Evolutionary conservation across 2,888 invertebrate species (phyloP), one percentile per base, ranked within the genome.

Genomic region (Pedicia rivosa): DNA sequence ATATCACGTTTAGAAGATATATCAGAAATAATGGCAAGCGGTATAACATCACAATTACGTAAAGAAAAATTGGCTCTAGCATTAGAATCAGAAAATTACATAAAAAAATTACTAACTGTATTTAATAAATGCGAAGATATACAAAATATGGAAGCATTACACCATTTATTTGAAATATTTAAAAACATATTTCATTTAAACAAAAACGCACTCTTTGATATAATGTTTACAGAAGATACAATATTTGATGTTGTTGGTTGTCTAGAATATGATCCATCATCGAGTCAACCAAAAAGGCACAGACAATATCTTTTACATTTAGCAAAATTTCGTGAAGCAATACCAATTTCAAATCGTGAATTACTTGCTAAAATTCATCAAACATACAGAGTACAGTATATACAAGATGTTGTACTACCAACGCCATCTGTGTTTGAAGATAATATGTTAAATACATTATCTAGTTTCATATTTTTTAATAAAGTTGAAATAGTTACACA

Each of bases 341-440:
- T 99, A 53, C 92, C 94, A 40, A 94, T 99, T 43, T 80, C 83
- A 54, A 95, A 95, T 63, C 73, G 75, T 45, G 97, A 97, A 65
- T 71, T 99, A 47, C 68, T 92, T 50, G 83, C 90, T 39, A 99
- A 98, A 72, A 99, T 99, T 50, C 98, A 99, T 66, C 97, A 98
- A 66, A 98, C 97, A 39, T 98, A 95, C 66, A 77, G 97, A 61
- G 95, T 98, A 54, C 98, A 99, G 68, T 99, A 99, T 65, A 95
- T 98, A 53, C 87, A 88, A 57, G 98, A 99, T 65, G 94, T 97
- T 51, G 97, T 98, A 51, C 68, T 99, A 56, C 98, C 98, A 16
- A 91, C 97, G 34, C 97, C 98, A 9, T 94, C 94, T 48, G 88
- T 99, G 50, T 98, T 97, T 64, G 99, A 99, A 59, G 99, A 99